These are phyloP conservation scores for Karalla daura DNA, from an alignment of 2,797 vertebrate genomes.

Conservation along the genomic window DNA sequence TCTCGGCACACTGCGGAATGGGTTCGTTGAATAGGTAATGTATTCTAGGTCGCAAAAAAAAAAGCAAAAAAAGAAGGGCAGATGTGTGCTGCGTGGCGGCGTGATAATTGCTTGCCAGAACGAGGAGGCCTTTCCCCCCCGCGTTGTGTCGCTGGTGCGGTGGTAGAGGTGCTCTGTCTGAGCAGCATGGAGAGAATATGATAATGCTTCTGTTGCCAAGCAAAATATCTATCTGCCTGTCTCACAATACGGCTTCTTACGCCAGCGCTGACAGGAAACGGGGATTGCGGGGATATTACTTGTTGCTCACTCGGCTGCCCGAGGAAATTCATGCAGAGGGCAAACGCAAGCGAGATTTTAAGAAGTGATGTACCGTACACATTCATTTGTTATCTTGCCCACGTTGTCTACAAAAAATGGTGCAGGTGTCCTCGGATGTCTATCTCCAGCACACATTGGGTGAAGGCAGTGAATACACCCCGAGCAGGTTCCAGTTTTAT, in stretches of 20 bases:
- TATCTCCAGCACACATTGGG: too few species aligned
- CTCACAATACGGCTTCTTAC: conserved; percentile 48
- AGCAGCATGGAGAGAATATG: conserved; percentile 61
- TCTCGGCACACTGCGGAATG: conserved; percentile 42
- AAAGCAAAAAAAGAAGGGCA: conserved; percentile 47
- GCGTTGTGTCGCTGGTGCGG: conserved; percentile 44
- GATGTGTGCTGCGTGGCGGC: conserved; percentile 18
- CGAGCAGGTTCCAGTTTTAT: too few species aligned
- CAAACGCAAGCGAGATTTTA: neutral
- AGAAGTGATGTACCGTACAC: neutral
- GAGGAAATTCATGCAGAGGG: conserved; percentile 10
- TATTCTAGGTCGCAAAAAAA: conserved; percentile 43
- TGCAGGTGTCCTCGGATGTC: too few species aligned
- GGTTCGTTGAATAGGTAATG: conserved; percentile 59
- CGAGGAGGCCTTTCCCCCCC: conserved; percentile 39
- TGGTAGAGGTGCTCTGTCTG: conserved; percentile 45
- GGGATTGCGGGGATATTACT: conserved; percentile 14
- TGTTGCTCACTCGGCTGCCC: conserved; percentile 14
- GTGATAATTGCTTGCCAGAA: conserved; percentile 60
- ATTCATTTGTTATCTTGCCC: too few species aligned
- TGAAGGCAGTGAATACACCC: too few species aligned
- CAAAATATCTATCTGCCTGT: conserved; percentile 63
- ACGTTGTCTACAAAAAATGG: too few species aligned
- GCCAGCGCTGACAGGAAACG: conserved; percentile 15
- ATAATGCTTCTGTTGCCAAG: conserved; percentile 68